Base-by-base conservation (phyloP, 1,140 invertebrate species). In the Papilio polyxenes region DNA sequence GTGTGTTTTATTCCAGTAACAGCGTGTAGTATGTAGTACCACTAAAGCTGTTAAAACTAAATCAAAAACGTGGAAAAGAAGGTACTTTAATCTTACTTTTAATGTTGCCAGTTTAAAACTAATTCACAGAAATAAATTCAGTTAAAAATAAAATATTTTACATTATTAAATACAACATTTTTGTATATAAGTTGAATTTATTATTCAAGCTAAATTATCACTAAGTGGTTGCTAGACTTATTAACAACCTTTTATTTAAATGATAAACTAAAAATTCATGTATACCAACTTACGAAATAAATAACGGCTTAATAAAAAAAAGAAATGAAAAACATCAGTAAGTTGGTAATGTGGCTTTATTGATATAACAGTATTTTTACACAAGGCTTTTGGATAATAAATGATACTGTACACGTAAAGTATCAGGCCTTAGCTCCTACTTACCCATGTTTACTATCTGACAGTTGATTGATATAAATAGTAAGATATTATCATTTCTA, bases 401-500 rank as follows among this genome's bases (percentile, higher is more conserved):
- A 31, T 65, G 62, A 31, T 65, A 31, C 23, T 1, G 10, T 23
- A 65, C 62, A 62, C 17, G 59, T 62, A 65, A 31, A 31, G 31
- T 37, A 69, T 69, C 31, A 37, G 10, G 2, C 11, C 75, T 77
- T 37, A 37, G 11, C 23, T 20, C 13, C 75, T 31, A 77, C 75
- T 77, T 77, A 31, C 8, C 49, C 10, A 56, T 49, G 48, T 77
- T 56, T 56, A 72, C 23, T 72, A 13, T 17, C 75, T 44, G 77
- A 79, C 77, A 79, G 37, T 10, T 79, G 77, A 79, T 79, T 17
- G 51, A 79, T 79, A 81, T 72, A 69, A 83, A 83, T 83, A 59
- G 83, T 75, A 44, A 23, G 72, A 53, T 74, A 81, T 77, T 76
- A 83, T 81, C 76, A 80, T 75, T 81, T 80, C 53, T 82, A 83